A percentile compares a stretch with the other conserved stretches of the same genome.
phyloP scores from a whole-genome alignment of 2,113 vertebrate species.

The Notothenia rossii region DNA sequence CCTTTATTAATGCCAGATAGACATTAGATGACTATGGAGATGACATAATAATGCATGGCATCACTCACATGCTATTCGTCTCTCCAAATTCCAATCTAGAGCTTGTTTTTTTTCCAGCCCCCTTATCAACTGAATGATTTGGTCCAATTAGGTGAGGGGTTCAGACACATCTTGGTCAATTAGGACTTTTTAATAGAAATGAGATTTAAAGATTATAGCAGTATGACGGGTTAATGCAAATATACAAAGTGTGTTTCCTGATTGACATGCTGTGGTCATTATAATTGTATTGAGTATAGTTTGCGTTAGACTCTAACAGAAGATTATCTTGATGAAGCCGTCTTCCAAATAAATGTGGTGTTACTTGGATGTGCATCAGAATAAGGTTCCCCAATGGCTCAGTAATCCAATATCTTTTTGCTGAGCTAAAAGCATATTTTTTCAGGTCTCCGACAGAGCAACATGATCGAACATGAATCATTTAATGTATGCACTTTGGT shows the following conservation, averaged over 20 bases:
- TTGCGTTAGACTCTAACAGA: constrained; percentile 41
- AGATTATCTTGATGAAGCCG: constrained; percentile 53
- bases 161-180: constrained; percentile 72
- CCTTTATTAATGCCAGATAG: constrained; percentile 84
- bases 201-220: constrained; percentile 34
- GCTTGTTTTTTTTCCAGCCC: constrained; percentile 46
- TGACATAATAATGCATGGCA: constrained; percentile 84
- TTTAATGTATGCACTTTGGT: constrained; percentile 81
- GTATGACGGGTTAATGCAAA: neutral
- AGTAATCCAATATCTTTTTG: constrained; percentile 65
- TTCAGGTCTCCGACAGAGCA: constrained; percentile 56
- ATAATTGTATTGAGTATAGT: constrained; percentile 10
- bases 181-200: constrained; percentile 65
- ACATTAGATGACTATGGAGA: constrained; percentile 81
- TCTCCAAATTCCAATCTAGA: constrained; percentile 83
- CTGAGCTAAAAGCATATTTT: constrained; percentile 66
- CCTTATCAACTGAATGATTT: constrained; percentile 72
- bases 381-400: constrained; percentile 38
- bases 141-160: constrained; percentile 68
- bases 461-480: constrained; percentile 78
- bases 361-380: constrained; percentile 52
- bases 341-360: constrained; percentile 57
- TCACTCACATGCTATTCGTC: constrained; percentile 83
- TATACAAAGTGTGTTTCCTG: constrained; percentile 3
- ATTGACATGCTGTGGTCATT: constrained; percentile 45